Percentiles rank a stretch among this genome's conserved stretches.
Conservation (phyloP, 2,113 vertebrate species). For the Myrmecophaga tridactyla region DNA sequence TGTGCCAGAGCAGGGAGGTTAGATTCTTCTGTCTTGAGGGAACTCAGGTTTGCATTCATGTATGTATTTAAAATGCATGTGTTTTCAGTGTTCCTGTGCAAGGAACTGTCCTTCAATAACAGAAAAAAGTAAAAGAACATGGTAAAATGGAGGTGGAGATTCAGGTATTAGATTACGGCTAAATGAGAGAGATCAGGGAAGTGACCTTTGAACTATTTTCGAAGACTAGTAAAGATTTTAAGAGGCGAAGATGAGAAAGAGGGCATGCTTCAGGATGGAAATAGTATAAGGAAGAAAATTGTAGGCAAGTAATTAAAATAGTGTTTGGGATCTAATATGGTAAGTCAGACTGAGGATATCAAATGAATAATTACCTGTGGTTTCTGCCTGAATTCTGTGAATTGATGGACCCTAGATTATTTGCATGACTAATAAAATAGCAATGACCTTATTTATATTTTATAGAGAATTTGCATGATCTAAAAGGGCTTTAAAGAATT, state of each 20-base stretch:
- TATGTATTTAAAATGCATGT: background rate
- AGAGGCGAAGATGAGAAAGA: background rate
- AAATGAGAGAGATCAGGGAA: background rate
- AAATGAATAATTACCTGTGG: slow-evolving; percentile 8
- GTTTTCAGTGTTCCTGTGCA: background rate
- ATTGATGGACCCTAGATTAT: slow-evolving; percentile 50
- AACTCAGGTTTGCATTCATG: background rate
- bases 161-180: background rate
- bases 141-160: background rate
- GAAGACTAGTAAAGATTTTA: background rate
- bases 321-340: background rate
- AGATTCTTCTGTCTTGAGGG: background rate
- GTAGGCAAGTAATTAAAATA: slow-evolving; percentile 34
- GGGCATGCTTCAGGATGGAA: background rate
- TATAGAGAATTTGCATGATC: slow-evolving; percentile 50
- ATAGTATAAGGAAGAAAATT: background rate
- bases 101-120: background rate
- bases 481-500: slow-evolving; percentile 61
- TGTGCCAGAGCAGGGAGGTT: background rate
- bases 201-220: background rate
- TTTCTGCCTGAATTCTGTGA: slow-evolving; percentile 46
- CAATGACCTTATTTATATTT: slow-evolving; percentile 58
- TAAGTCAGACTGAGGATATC: slow-evolving; percentile 5
- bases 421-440: slow-evolving; percentile 54
- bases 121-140: background rate